Evolutionary conservation across 2,888 invertebrate genomes (phyloP), one percentile per base, ranked within the genome.

Genomic region (Iselma pallidipennis): DNA sequence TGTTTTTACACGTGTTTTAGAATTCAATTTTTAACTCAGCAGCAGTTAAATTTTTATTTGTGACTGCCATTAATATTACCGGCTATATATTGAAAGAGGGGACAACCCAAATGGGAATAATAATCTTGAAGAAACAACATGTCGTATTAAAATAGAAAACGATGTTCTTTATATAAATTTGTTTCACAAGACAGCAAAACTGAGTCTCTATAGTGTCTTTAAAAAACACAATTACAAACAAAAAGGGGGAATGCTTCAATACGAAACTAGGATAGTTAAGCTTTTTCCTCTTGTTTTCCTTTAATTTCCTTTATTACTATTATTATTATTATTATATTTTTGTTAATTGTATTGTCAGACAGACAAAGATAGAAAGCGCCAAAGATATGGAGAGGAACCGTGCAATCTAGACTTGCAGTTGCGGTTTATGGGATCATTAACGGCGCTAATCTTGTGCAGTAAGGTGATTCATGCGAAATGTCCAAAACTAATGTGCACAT

Each of bases 1-100:
- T 66, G 63, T 66, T 67, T 63, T 58, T 54, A 63, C 67, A 67
- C 67, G 67, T 67, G 67, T 66, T 59, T 61, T 64, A 59, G 58
- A 51, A 51, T 59, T 59, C 51, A 59, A 66, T 59, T 59, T 63
- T 59, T 56, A 56, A 61, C 57, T 33, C 52, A 50, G 62, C 51
- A 55, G 66, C 49, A 52, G 59, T 63, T 67, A 66, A 67, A 62
- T 57, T 55, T 56, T 49, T 60, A 57, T 59, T 60, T 63, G 61
- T 54, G 57, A 19, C 16, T 16, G 16, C 37, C 51, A 37, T 37
- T 37, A 37, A 37, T 37, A 37, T 37, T 37, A 37, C 37, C 2
- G 16, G 3, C n/a, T n/a, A n/a, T 26, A 14, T 37, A 37, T 37
- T 37, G 37, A 16, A 37, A 16, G 7, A 16, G 37, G 37, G 37